These are phyloP conservation scores for Hermaeophaga mercurialis DNA, from an alignment of 2,888 invertebrate species.

Conservation along the genomic window DNA sequence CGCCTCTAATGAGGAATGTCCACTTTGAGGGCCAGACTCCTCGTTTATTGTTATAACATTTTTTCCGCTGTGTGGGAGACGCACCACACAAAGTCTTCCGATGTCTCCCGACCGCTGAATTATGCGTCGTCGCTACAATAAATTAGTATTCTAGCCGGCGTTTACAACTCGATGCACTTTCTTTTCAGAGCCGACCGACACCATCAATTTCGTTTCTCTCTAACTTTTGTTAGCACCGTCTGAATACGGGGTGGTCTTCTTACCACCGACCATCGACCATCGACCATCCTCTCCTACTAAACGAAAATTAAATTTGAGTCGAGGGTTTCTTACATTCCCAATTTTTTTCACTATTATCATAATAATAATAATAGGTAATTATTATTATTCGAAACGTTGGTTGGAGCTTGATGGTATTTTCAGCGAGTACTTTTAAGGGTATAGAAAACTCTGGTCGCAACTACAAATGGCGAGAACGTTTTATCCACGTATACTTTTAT, in stretches of 20 bases:
- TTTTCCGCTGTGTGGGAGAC: slow-evolving; percentile 47
- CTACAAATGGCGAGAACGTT: too few species aligned
- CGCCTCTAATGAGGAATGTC: slow-evolving; percentile 35
- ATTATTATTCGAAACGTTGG: too few species aligned
- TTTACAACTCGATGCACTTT: slow-evolving; percentile 45
- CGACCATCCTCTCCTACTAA: too few species aligned
- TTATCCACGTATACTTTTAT: not conserved
- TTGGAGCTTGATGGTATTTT: too few species aligned
- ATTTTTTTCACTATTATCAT: too few species aligned
- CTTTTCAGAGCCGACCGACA: slow-evolving; percentile 43
- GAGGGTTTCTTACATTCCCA: too few species aligned
- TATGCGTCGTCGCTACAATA: slow-evolving; percentile 51
- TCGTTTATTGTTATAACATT: slow-evolving; percentile 35
- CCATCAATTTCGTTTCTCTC: slow-evolving; percentile 4
- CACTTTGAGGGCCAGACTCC: slow-evolving; percentile 26
- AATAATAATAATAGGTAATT: too few species aligned
- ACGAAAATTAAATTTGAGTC: too few species aligned
- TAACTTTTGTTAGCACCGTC: slow-evolving; percentile 9
- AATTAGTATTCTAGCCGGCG: slow-evolving; percentile 52
- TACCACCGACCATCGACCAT: too few species aligned
- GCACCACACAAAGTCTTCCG: slow-evolving; percentile 42
- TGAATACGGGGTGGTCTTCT: slow-evolving; percentile 8
- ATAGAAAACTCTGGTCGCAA: too few species aligned
- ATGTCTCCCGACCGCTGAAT: slow-evolving; percentile 51
- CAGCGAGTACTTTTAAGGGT: too few species aligned